Conservation (phyloP, 2,888 invertebrate species). For the Himalopsyche japonica region DNA sequence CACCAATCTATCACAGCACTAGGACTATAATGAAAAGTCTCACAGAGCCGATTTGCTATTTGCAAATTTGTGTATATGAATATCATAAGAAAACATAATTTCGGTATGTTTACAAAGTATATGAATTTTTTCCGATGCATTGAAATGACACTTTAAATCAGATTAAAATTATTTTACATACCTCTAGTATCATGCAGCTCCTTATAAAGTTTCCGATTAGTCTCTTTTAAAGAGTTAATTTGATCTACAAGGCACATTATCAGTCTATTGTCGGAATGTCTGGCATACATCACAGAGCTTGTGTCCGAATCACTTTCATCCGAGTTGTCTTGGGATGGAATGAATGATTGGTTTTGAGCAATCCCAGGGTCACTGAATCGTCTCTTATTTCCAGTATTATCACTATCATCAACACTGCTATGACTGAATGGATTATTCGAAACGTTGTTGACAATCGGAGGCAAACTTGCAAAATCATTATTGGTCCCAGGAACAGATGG, state of each 20-base stretch:
- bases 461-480: conserved; percentile 69
- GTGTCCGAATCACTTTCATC: conserved; percentile 61
- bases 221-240: conserved; percentile 70
- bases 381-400: conserved; percentile 59
- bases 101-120: too few species aligned
- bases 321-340: conserved; percentile 54
- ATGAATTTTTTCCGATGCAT: too few species aligned
- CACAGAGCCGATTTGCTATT: too few species aligned
- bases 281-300: conserved; percentile 59
- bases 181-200: conserved; percentile 76
- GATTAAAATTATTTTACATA: conserved; percentile 34
- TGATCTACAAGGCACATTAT: conserved; percentile 72
- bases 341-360: conserved; percentile 53
- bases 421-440: conserved; percentile 58
- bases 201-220: conserved; percentile 74
- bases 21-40: too few species aligned
- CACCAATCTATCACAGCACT: too few species aligned
- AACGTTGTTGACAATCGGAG: conserved; percentile 67
- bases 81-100: too few species aligned
- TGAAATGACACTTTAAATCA: too few species aligned
- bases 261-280: conserved; percentile 62
- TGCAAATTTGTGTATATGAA: too few species aligned
- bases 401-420: conserved; percentile 57
- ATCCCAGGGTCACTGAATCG: conserved; percentile 72
- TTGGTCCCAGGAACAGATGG: conserved; percentile 43